Evolutionary conservation across 2,888 invertebrate species (phyloP), one percentile per base, ranked within the genome.

Genomic region (Hirtodrosophila histrioides): DNA sequence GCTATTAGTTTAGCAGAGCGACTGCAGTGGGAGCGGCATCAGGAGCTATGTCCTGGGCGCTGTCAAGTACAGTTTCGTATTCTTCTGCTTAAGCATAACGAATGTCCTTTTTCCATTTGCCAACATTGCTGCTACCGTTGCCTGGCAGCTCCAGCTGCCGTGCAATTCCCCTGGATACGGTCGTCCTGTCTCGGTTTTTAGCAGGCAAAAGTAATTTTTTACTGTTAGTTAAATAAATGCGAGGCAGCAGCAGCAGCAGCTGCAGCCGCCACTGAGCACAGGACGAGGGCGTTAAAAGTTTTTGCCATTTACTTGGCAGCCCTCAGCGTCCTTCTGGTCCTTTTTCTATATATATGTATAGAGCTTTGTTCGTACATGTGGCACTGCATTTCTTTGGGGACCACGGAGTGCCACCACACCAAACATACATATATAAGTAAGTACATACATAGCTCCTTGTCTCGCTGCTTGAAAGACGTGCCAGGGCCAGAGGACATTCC

Each of bases 41-140:
- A n/a, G 46, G 39, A 39, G 41, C 45, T 61, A 45, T 66, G 63
- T 62, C 66, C 67, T 73, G 78, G 68, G 37, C 67, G 63, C 78
- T 85, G 86, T 79, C 70, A 88, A 86, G 89, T 86, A 86, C 87
- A 89, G 88, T 88, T 83, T 84, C 88, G 78, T 87, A 77, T 82
- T 82, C 86, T 90, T 82, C 75, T 89, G 84, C 89, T 90, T 89
- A 88, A 90, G 88, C 86, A 87, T 87, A 89, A 89, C 89, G 86
- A 89, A 89, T 89, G 89, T 78, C 77, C 83, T 80, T 75, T 77
- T 75, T 70, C 73, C 77, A 80, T 83, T 80, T 75, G 67, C 67
- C 55, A 40, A 31, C 53, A 53, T 27, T 24, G 53, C 51, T 63
- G 67, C 62, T 41, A 43, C 50, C 44, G 29, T 51, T 62, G 49